These are phyloP conservation scores for Lordiphosa collinella DNA, from an alignment of 1,140 invertebrate species.

Conservation along the genomic window DNA sequence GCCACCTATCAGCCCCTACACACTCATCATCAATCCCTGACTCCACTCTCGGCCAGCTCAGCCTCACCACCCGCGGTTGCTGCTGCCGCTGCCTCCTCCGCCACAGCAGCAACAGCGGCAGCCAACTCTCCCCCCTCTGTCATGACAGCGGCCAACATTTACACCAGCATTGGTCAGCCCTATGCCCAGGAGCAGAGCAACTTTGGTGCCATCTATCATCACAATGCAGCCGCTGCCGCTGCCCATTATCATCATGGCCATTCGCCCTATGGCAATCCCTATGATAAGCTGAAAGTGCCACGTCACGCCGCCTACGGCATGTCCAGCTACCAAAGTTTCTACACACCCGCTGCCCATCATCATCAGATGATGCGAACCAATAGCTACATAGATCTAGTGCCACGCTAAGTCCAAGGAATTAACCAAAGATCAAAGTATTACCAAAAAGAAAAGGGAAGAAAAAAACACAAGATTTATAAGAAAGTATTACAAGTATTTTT, in stretches of 20 bases:
- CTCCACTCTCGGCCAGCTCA: conserved; percentile 47
- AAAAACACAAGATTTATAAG: conserved; percentile 29
- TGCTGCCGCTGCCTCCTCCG: conserved; percentile 12
- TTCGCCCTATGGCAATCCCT: conserved; percentile 64
- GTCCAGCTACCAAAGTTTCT: conserved; percentile 72
- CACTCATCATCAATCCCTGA: conserved; percentile 44
- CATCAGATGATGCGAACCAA: conserved; percentile 78
- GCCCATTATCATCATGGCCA: conserved; percentile 50
- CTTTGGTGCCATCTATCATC: conserved; percentile 81
- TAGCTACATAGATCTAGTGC: conserved; percentile 76
- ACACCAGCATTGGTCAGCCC: conserved; percentile 77
- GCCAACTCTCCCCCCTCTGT: conserved; percentile 30
- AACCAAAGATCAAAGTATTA: conserved; percentile 26
- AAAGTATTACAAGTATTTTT: conserved; percentile 69
- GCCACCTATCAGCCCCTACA: conserved; percentile 43
- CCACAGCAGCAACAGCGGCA: conserved; percentile 1
- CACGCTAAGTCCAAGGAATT: conserved; percentile 34
- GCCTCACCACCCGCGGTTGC: conserved; percentile 24
- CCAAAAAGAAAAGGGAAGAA: conserved; percentile 10
- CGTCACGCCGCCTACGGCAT: conserved; percentile 65
- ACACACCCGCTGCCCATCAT: conserved; percentile 55
- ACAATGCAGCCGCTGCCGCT: conserved; percentile 46
- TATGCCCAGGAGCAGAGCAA: conserved; percentile 80
- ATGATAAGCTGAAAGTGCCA: conserved; percentile 76
- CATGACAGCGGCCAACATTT: conserved; percentile 64